These are phyloP conservation scores for Chalcosyrphus nemorum DNA, from an alignment of 2,888 invertebrate species.

Conservation along the genomic window DNA sequence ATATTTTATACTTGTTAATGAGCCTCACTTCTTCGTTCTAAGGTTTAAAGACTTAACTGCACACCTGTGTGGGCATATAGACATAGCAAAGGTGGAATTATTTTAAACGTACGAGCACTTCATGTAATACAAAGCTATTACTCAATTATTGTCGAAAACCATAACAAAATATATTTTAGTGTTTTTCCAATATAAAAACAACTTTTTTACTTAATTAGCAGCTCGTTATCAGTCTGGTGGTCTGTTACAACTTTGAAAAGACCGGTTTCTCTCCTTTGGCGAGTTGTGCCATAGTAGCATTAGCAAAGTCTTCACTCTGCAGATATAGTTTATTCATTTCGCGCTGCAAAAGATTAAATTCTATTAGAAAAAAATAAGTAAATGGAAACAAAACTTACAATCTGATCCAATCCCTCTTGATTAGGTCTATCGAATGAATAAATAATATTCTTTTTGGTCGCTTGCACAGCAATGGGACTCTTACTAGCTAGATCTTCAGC, in stretches of 20 bases:
- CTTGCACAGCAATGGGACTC: conserved; percentile 97
- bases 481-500: conserved; percentile 92
- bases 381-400: conserved; percentile 85
- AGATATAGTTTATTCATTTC: conserved; percentile 92
- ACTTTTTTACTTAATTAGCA: not conserved
- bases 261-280: conserved; percentile 87
- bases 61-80: too few relatives aligned
- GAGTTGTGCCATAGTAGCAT: conserved; percentile 88
- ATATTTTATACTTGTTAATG: too few relatives aligned
- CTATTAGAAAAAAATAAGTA: conserved; percentile 44
- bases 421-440: conserved; percentile 95
- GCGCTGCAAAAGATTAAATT: conserved; percentile 86
- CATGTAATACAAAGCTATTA: not conserved
- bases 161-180: not conserved
- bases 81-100: too few relatives aligned
- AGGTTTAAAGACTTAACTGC: too few relatives aligned
- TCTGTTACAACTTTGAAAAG: conserved; percentile 89
- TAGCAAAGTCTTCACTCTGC: conserved; percentile 94
- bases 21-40: too few relatives aligned
- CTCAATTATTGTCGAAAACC: not conserved
- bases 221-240: not conserved
- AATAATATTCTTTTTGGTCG: conserved; percentile 91
- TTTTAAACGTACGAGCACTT: too few relatives aligned
- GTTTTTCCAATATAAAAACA: not conserved
- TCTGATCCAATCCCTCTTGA: conserved; percentile 93